phyloP scores from a whole-genome alignment of 37 sponge, comb jelly and placozoan genomes.

The Halichondria panicea region DNA sequence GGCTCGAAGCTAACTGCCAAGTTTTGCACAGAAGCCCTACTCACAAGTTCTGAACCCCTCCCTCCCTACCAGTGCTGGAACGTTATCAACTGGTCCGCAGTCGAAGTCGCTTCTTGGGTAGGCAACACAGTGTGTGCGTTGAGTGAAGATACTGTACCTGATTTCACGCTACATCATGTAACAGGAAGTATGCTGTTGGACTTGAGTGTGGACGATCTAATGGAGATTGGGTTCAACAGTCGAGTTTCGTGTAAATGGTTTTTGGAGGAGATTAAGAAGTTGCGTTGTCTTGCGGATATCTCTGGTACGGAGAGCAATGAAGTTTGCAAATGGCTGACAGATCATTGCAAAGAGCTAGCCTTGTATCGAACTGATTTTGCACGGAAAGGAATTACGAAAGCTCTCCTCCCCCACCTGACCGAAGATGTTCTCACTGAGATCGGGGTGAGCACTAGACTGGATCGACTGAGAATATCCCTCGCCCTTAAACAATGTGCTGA shows the following conservation, averaged over 20 bases:
- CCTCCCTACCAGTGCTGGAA: slow-evolving; percentile 54
- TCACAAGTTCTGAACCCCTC: neutral
- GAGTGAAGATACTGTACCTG: slow-evolving; percentile 20
- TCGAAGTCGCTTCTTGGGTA: slow-evolving; percentile 15
- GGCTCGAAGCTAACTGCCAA: slow-evolving; percentile 37
- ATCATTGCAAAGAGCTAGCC: slow-evolving; percentile 16
- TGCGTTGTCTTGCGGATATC: slow-evolving; percentile 37
- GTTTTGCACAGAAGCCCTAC: slow-evolving; percentile 30
- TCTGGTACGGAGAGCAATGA: slow-evolving; percentile 21
- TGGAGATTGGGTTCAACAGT: slow-evolving; percentile 28
- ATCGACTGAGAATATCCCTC: slow-evolving; percentile 25
- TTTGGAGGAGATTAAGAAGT: slow-evolving; percentile 17
- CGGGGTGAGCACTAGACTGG: slow-evolving; percentile 13
- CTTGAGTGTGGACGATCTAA: slow-evolving; percentile 28
- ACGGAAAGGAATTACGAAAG: slow-evolving; percentile 20
- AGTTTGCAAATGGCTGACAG: slow-evolving; percentile 40
- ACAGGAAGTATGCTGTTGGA: slow-evolving; percentile 40
- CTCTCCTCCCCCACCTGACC: slow-evolving; percentile 34
- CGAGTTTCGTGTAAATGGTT: slow-evolving; percentile 32
- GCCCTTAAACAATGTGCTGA: slow-evolving; percentile 1
- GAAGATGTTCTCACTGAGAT: slow-evolving; percentile 21
- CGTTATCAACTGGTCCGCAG: slow-evolving; percentile 30
- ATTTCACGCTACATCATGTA: slow-evolving; percentile 17
- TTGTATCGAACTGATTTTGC: slow-evolving; percentile 36
- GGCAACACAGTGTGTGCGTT: no score